phyloP scores from a whole-genome alignment of 1,140 invertebrate genomes.

The Sinella curviseta region DNA sequence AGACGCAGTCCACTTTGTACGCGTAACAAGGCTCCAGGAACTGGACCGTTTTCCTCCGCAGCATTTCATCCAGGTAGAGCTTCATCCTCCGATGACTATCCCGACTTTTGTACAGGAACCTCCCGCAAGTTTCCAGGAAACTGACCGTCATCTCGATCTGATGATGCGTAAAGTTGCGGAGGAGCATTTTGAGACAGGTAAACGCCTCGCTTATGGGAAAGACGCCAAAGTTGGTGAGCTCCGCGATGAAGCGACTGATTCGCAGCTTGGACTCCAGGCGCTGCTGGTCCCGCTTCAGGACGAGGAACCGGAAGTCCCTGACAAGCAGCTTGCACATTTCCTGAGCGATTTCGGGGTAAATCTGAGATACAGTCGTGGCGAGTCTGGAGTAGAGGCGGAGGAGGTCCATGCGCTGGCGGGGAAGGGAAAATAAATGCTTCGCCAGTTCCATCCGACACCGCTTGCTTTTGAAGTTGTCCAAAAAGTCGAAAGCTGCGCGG shows the following conservation, averaged over 20 bases:
- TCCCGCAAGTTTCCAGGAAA: slow-evolving; percentile 90
- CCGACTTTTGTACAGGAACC: slow-evolving; percentile 84
- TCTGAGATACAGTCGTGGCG: slow-evolving; percentile 87
- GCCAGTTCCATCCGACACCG: slow-evolving; percentile 90
- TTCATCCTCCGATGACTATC: slow-evolving; percentile 92
- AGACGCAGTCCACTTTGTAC: slow-evolving; percentile 96
- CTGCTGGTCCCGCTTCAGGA: slow-evolving; percentile 95
- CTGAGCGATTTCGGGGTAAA: slow-evolving; percentile 72
- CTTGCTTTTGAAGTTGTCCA: slow-evolving; percentile 91
- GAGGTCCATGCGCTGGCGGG: slow-evolving; percentile 84
- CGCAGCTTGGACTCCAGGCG: slow-evolving; percentile 99
- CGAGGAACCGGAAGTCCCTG: slow-evolving; percentile 92
- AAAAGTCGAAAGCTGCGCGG: slow-evolving; percentile 92
- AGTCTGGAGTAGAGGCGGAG: slow-evolving; percentile 93
- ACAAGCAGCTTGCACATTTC: slow-evolving; percentile 85
- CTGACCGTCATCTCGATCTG: slow-evolving; percentile 99
- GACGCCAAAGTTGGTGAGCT: slow-evolving; percentile 92
- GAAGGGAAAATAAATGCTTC: slow-evolving; percentile 54
- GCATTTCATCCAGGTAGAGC: slow-evolving; percentile 95
- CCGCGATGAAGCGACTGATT: slow-evolving; percentile 93
- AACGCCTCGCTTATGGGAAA: slow-evolving; percentile 93
- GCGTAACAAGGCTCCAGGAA: slow-evolving; percentile 86
- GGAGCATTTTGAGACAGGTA: slow-evolving; percentile 85
- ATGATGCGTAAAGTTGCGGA: slow-evolving; percentile 95
- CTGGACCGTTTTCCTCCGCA: slow-evolving; percentile 88